Evolutionary conservation across 1,140 invertebrate genomes (phyloP).

Genomic region (Psix sp.): DNA sequence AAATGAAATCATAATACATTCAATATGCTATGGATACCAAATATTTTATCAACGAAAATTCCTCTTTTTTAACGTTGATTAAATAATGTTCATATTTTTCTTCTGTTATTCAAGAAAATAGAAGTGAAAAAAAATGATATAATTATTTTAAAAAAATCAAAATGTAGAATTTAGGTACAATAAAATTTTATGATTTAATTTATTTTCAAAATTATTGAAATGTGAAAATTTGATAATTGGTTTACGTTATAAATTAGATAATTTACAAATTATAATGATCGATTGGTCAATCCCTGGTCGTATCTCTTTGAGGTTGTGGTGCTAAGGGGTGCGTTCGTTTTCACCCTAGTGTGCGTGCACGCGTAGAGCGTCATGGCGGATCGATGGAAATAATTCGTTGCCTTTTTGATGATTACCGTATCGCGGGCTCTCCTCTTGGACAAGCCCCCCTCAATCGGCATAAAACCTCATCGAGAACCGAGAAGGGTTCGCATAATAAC

Average conservation of each 20-base stretch:
- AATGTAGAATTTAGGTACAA: no score
- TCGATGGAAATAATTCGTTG: constrained; percentile 73
- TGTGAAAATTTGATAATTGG: no score
- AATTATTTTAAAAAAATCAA: no score
- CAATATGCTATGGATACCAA: constrained; percentile 38
- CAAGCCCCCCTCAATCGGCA: constrained; percentile 58
- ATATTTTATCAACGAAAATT: constrained; percentile 14
- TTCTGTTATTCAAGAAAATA: no score
- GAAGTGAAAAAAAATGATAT: no score
- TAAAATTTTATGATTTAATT: no score
- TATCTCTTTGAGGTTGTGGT: constrained; percentile 68
- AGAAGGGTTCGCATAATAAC: constrained; percentile 69
- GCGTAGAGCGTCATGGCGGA: constrained; percentile 55
- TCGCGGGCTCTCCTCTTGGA: constrained; percentile 56
- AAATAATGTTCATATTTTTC: constrained; percentile 4
- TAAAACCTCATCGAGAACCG: constrained; percentile 62
- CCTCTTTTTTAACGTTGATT: constrained; percentile 3
- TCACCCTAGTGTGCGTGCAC: constrained; percentile 39
- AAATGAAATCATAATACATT: constrained; percentile 49
- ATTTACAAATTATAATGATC: no score
- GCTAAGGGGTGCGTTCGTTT: constrained; percentile 60
- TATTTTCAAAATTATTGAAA: no score
- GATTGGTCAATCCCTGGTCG: constrained; percentile 35
- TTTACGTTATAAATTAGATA: no score
- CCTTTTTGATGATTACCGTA: constrained; percentile 69